Base-by-base conservation (phyloP, 2,113 vertebrate genomes). In the Rhineura floridana region DNA sequence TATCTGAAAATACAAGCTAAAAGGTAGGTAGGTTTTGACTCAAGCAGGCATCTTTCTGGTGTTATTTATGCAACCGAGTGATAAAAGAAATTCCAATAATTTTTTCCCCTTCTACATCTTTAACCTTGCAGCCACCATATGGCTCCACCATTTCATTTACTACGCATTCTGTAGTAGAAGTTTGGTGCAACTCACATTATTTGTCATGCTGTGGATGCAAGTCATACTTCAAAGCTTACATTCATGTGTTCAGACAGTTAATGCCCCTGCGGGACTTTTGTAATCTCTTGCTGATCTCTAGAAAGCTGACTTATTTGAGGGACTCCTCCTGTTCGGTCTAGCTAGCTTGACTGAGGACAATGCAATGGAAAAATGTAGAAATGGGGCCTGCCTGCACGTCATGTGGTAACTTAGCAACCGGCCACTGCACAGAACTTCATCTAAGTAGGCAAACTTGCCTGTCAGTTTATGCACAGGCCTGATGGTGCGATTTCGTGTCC, bases 281-380 rank as follows among this genome's bases (percentile, higher is more conserved):
- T 87, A 19, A 1, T 12, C 85, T 83, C 84, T 92, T 1, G 0
- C 89, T 87, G 85, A 89, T 88, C 93, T 94, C 89, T 90, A 81
- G 46, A 48, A 42, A 76, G 59, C 44, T 70, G 9, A 72, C 12
- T 88, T 83, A 36, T 77, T 83, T 63, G 33, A 88, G 72, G 48
- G 59, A 55, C 44, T 77, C 52, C 78, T 81, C 72, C n/a, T 67
- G 73, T 88, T 88, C 81, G 77, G 67, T n/a, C 80, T 83, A 48
- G 72, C 59, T 62, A 84, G 87, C 87, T 82, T 52, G 0, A 87
- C 87, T 82, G 80, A 90, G 91, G 78, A 80, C 84, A 72, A 0
- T 95, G 94, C 95, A 80, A 95, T 95, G 95, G 95, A 95, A 96
- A 95, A 95, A 95, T 93, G 81, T 91, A 86, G 91, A 95, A 94